Conservation (phyloP, 2,888 invertebrate species). For the Syritta pipiens region DNA sequence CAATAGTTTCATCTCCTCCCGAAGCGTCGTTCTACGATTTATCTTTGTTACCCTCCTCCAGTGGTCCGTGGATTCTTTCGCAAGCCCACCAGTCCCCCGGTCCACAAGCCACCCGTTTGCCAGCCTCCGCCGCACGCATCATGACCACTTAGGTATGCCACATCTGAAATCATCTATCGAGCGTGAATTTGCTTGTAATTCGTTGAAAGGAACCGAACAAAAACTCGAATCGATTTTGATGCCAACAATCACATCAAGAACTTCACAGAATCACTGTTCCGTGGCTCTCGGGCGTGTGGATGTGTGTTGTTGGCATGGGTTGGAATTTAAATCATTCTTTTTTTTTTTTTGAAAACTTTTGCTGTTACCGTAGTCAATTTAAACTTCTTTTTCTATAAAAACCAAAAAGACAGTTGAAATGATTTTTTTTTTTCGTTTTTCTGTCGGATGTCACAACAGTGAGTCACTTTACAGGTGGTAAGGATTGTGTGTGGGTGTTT, state of each 20-base stretch:
- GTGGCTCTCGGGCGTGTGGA: neutral
- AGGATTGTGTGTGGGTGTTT: too few relatives aligned
- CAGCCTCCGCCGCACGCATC: too few relatives aligned
- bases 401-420: slow-evolving; percentile 1
- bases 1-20: slow-evolving; percentile 27
- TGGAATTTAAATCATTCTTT: slow-evolving; percentile 26
- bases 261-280: neutral
- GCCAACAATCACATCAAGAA: slow-evolving; percentile 3
- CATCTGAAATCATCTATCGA: slow-evolving; percentile 21
- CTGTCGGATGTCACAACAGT: neutral
- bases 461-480: too few relatives aligned
- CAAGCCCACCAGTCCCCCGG: too few relatives aligned
- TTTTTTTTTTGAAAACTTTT: slow-evolving; percentile 4
- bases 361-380: slow-evolving; percentile 7
- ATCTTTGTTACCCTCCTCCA: neutral
- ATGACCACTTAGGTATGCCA: slow-evolving; percentile 8
- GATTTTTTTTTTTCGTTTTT: neutral
- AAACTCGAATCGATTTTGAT: neutral
- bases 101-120: too few relatives aligned
- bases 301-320: slow-evolving; percentile 8
- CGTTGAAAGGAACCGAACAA: neutral
- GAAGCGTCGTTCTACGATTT: neutral
- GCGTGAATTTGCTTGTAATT: slow-evolving; percentile 23
- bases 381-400: neutral
- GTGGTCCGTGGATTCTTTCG: neutral